Percentiles rank a stretch among this genome's conserved stretches.
These are phyloP conservation scores for Athalia cordata DNA, from an alignment of 2,888 invertebrate genomes.

Conservation along the genomic window DNA sequence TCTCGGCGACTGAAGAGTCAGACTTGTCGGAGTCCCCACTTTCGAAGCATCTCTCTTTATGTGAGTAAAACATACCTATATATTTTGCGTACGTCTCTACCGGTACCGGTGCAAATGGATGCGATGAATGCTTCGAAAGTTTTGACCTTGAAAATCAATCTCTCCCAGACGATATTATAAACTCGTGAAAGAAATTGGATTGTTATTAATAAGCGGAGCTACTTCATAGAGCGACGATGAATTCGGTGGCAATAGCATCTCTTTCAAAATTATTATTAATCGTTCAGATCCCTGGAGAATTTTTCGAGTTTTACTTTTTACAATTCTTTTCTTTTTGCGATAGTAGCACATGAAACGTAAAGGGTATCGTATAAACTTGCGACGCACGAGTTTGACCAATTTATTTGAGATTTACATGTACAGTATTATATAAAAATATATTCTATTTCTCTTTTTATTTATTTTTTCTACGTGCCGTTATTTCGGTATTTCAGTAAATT, in stretches of 20 bases:
- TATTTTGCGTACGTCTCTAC: not conserved
- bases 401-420: too few species aligned
- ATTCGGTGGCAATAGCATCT: not conserved
- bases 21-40: conserved; percentile 31
- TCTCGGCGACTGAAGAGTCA: conserved; percentile 18
- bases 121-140: conserved; percentile 4
- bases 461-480: too few species aligned
- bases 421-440: not conserved
- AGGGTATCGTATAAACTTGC: too few species aligned
- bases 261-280: not conserved
- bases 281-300: too few species aligned
- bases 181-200: not conserved
- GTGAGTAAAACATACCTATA: not conserved
- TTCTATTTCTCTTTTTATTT: not conserved
- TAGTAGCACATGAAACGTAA: too few species aligned
- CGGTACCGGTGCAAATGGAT: not conserved
- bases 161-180: not conserved
- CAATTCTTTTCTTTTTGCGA: too few species aligned
- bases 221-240: too few species aligned
- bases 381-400: too few species aligned
- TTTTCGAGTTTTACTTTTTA: too few species aligned
- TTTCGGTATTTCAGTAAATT: not conserved
- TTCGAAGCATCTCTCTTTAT: not conserved
- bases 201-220: not conserved
- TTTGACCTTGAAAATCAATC: conserved; percentile 10